A percentile compares a stretch with the other conserved stretches of the same genome.
Evolutionary conservation across 1,140 invertebrate species (phyloP).

Genomic region (Gryllus bimaculatus): DNA sequence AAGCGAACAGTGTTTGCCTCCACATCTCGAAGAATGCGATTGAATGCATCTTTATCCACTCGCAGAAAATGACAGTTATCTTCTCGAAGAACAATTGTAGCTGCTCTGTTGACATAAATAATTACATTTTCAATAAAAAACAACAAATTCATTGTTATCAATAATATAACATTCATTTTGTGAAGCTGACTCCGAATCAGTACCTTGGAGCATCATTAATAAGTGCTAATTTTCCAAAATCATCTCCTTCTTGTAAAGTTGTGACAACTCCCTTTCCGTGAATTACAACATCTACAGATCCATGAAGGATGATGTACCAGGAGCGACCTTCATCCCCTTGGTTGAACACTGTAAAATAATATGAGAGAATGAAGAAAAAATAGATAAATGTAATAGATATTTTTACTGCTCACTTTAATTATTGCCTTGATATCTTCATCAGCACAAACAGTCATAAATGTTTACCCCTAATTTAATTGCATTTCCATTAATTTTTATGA

Average conservation of each 20-base stretch:
- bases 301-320: slow-evolving; percentile 80
- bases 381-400: background rate
- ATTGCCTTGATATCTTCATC: background rate
- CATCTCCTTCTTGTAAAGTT: slow-evolving; percentile 74
- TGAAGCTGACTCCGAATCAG: slow-evolving; percentile 6
- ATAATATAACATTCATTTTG: too few species aligned
- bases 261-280: slow-evolving; percentile 79
- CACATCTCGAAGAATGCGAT: slow-evolving; percentile 72
- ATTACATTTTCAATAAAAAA: background rate
- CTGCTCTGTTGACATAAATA: slow-evolving; percentile 49
- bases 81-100: slow-evolving; percentile 73
- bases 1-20: slow-evolving; percentile 80
- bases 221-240: slow-evolving; percentile 80
- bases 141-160: background rate
- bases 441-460: background rate
- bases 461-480: too few species aligned
- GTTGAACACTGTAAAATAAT: slow-evolving; percentile 60
- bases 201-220: slow-evolving; percentile 81
- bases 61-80: slow-evolving; percentile 77
- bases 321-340: slow-evolving; percentile 83
- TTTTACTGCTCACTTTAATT: background rate
- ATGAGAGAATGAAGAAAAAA: background rate
- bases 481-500: too few species aligned
- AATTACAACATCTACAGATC: slow-evolving; percentile 78
- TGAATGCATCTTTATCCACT: slow-evolving; percentile 83